Evolutionary conservation across 2,888 invertebrate genomes (phyloP), one percentile per base, ranked within the genome.

Genomic region (Frankliniella intonsa): DNA sequence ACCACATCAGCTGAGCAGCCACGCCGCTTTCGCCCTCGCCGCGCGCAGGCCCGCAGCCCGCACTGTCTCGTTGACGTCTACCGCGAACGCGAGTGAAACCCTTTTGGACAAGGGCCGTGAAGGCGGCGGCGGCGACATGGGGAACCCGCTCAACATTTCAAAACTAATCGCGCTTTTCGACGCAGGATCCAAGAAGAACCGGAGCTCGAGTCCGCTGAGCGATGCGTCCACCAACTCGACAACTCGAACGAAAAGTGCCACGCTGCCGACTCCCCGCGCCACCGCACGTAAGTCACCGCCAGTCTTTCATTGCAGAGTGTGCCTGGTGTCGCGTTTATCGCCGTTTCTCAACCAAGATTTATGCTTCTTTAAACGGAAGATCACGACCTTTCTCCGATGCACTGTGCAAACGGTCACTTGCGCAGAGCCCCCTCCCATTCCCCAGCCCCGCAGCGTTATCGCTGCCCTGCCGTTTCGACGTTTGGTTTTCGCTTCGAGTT

Each of bases 131-230:
- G 7, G n/a, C 14, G 62, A 10, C 25, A 76, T 55, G 55, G 55
- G 55, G 17, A 19, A 19, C 25, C 69, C 25, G 9, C 69, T n/a
- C n/a, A 22, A 12, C 25, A 76, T 76, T 25, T 22, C 69, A 22
- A 25, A 76, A 76, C 69, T 76, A 25, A 76, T 76, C 69, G 69
- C 69, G 11, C 22, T 76, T 12, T 76, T 76, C 25, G 69, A 76
- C 25, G 69, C 69, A 76, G 69, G 69, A 22, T 76, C 69, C 25
- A 76, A 76, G 69, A 76, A 76, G 69, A 76, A 76, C 69, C 69
- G 69, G 11, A 76, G 69, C 69, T 76, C 69, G 69, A 76, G 69
- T 9, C 69, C 69, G 22, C 69, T 76, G 25, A 76, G 69, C 69
- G 69, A 76, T 25, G 69, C 12, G 22, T 76, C 69, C 10, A 25